Evolutionary conservation across 2,797 vertebrate species (phyloP).

Genomic region (Erpetoichthys calabaricus): DNA sequence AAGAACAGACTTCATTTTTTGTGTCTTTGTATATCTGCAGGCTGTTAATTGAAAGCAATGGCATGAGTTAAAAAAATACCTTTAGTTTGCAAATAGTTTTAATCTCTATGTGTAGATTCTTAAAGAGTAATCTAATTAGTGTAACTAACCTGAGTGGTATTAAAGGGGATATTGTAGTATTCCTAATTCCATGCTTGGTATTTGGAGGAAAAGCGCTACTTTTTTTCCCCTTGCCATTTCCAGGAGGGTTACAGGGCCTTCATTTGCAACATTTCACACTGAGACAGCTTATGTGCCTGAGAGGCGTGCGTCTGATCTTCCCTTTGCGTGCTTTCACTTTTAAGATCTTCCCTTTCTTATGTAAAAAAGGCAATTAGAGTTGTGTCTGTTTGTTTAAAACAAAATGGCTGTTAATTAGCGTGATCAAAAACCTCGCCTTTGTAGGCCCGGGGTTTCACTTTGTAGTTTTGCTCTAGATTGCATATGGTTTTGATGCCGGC

Average conservation of each 20-base stretch:
- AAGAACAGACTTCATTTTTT: not conserved
- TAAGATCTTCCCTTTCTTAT: slow-evolving; percentile 98
- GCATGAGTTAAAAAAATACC: too few relatives aligned
- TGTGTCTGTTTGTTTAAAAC: slow-evolving; percentile 99
- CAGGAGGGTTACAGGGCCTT: slow-evolving; percentile 8
- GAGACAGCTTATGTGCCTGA: slow-evolving; percentile 48
- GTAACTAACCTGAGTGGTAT: not conserved
- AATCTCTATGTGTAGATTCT: not conserved
- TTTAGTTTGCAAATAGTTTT: not conserved
- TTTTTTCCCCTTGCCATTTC: slow-evolving; percentile 2
- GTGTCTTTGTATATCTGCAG: too few relatives aligned
- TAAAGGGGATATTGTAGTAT: not conserved
- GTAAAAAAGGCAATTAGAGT: slow-evolving; percentile 99
- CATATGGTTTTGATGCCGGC: slow-evolving; percentile 75
- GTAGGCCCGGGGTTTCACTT: slow-evolving; percentile 77
- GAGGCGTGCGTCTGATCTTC: slow-evolving; percentile 74
- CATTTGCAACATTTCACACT: slow-evolving; percentile 23
- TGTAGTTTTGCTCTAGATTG: slow-evolving; percentile 80
- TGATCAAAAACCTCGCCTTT: slow-evolving; percentile 90
- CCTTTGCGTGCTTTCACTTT: slow-evolving; percentile 79
- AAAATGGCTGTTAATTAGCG: slow-evolving; percentile 99
- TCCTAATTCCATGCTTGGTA: slow-evolving; percentile 1
- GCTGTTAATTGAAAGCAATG: not conserved
- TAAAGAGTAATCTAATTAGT: not conserved
- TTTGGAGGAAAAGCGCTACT: slow-evolving; percentile 1